Conservation (phyloP, 2,113 vertebrate genomes). For the Morone saxatilis region DNA sequence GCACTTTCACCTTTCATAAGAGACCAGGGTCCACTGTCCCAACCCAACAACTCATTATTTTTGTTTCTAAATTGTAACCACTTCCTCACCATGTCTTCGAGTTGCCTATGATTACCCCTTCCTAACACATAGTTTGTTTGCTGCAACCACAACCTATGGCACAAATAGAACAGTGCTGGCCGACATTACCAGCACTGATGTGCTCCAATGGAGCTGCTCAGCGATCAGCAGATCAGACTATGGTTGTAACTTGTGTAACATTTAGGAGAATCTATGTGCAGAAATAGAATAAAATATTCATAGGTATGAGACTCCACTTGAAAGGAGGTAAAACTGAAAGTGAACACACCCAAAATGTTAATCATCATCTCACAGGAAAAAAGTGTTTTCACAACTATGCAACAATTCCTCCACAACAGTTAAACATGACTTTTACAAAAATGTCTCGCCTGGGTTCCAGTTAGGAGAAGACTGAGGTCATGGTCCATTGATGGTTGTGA, state of each 20-base stretch:
- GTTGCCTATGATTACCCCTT: not conserved
- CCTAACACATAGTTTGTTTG: not conserved
- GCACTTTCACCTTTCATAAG: not conserved
- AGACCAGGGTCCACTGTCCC: not conserved
- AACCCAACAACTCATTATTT: not conserved
- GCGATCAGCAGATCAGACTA: too few species aligned
- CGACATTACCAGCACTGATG: not conserved
- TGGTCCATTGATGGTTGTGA: too few species aligned
- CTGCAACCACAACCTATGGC: not conserved
- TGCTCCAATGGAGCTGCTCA: not conserved
- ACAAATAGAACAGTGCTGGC: not conserved
- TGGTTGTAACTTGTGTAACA: not conserved
- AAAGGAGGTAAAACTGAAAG: not conserved
- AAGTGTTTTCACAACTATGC: not conserved
- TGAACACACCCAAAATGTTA: not conserved
- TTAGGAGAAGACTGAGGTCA: too few species aligned
- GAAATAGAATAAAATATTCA: too few species aligned
- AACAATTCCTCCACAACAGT: too few species aligned
- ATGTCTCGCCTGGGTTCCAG: too few species aligned
- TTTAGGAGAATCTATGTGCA: too few species aligned
- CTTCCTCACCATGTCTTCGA: too few species aligned
- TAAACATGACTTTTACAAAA: too few species aligned
- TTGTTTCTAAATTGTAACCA: not conserved
- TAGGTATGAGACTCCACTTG: too few species aligned
- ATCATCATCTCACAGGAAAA: not conserved